Conservation (phyloP, 2,113 vertebrate species). For the Nannospalax galili region DNA sequence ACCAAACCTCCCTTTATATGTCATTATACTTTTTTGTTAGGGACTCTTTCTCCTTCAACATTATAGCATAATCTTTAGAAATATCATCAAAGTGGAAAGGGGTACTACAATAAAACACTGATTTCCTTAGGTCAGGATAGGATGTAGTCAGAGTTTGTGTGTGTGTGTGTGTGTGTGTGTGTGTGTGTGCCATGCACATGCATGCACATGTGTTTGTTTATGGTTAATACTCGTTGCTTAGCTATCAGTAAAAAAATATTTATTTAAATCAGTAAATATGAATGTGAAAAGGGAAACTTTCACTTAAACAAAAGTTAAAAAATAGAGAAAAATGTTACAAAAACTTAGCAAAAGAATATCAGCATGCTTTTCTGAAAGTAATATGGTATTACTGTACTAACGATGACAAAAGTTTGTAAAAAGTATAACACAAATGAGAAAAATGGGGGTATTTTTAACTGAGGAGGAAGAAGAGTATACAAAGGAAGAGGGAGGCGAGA, state of each 20-base stretch:
- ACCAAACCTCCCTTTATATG: accelerated
- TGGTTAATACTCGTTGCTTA: background rate
- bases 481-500: too few relatives aligned
- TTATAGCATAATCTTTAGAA: background rate
- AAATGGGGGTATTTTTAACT: too few relatives aligned
- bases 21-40: background rate
- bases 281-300: background rate
- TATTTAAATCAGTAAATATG: background rate
- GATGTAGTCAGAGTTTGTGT: background rate
- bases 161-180: background rate
- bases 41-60: background rate
- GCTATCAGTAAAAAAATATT: background rate
- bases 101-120: background rate
- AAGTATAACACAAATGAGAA: background rate
- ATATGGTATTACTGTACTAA: background rate
- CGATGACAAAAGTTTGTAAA: background rate
- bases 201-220: background rate
- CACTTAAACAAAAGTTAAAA: background rate
- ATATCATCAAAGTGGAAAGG: background rate
- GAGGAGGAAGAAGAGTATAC: too few relatives aligned
- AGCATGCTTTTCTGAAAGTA: background rate
- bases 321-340: background rate
- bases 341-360: background rate
- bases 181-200: background rate
- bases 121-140: background rate